phyloP scores from a whole-genome alignment of 1,140 invertebrate species.

The Tetramorium parvispinum region DNA sequence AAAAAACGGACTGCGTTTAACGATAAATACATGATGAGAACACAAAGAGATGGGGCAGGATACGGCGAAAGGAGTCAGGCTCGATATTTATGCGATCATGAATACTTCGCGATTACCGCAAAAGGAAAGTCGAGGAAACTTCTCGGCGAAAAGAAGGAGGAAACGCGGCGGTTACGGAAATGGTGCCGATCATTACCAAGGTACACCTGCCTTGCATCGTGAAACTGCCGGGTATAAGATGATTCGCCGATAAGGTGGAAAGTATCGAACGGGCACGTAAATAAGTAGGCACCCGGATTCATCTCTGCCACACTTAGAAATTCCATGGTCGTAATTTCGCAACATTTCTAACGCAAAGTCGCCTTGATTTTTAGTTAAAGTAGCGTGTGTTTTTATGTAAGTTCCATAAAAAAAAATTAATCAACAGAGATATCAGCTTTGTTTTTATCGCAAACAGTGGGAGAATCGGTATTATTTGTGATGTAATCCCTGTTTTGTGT shows the following conservation, averaged over 20 bases:
- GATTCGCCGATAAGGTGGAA: slow-evolving; percentile 46
- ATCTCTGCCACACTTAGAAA: not conserved
- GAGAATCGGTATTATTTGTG: not conserved
- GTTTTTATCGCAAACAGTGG: not conserved
- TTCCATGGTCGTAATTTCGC: not conserved
- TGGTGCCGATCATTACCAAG: slow-evolving; percentile 43
- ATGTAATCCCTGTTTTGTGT: not conserved
- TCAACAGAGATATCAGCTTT: not conserved
- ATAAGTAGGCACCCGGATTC: slow-evolving; percentile 43
- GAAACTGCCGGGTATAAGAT: slow-evolving; percentile 59
- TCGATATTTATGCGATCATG: slow-evolving; percentile 22
- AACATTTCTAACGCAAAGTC: not conserved
- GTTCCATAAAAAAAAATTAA: not conserved
- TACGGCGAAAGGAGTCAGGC: not conserved
- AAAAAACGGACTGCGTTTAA: not conserved
- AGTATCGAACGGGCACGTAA: slow-evolving; percentile 51
- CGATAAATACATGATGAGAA: not conserved
- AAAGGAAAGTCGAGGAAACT: slow-evolving; percentile 19
- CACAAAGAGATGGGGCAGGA: not conserved
- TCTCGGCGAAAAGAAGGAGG: slow-evolving; percentile 26
- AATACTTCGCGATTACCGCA: slow-evolving; percentile 27
- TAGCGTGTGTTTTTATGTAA: not conserved
- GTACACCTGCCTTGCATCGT: slow-evolving; percentile 42
- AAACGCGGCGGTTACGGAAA: slow-evolving; percentile 34
- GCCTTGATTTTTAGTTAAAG: not conserved